Evolutionary conservation across 2,888 invertebrate genomes (phyloP).

Genomic region (Sturmia bella): DNA sequence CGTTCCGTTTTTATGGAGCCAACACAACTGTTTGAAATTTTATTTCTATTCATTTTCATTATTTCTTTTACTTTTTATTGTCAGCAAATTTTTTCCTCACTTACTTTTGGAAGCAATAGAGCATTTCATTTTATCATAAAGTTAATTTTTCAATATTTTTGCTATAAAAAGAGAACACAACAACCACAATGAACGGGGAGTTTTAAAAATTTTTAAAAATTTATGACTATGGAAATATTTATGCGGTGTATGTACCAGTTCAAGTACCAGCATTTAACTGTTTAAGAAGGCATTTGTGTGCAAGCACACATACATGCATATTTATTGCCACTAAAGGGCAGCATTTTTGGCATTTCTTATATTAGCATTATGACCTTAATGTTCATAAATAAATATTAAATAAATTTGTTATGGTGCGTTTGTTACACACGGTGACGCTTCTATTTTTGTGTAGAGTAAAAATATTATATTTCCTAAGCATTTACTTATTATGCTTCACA

Average conservation of each 20-base stretch:
- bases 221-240: slow-evolving; percentile 20
- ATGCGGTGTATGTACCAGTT: neutral
- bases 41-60: neutral
- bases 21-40: neutral
- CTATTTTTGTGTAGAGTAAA: neutral
- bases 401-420: slow-evolving; percentile 43
- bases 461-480: neutral
- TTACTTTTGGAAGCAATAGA: slow-evolving; percentile 7
- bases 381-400: slow-evolving; percentile 60
- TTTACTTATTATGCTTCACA: slow-evolving; percentile 12
- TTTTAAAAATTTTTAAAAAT: slow-evolving; percentile 7
- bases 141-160: slow-evolving; percentile 24
- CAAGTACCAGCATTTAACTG: neutral
- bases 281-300: slow-evolving; percentile 6
- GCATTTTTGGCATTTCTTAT: slow-evolving; percentile 41
- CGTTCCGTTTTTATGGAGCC: neutral
- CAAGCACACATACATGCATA: slow-evolving; percentile 2
- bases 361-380: slow-evolving; percentile 51
- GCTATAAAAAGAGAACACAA: neutral
- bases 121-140: slow-evolving; percentile 3
- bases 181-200: neutral
- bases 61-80: neutral
- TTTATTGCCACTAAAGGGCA: slow-evolving; percentile 47
- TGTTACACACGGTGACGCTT: slow-evolving; percentile 4
- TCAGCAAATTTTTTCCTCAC: slow-evolving; percentile 1